Base-by-base conservation (phyloP, 1,140 invertebrate genomes). In the Drosophila sp. region DNA sequence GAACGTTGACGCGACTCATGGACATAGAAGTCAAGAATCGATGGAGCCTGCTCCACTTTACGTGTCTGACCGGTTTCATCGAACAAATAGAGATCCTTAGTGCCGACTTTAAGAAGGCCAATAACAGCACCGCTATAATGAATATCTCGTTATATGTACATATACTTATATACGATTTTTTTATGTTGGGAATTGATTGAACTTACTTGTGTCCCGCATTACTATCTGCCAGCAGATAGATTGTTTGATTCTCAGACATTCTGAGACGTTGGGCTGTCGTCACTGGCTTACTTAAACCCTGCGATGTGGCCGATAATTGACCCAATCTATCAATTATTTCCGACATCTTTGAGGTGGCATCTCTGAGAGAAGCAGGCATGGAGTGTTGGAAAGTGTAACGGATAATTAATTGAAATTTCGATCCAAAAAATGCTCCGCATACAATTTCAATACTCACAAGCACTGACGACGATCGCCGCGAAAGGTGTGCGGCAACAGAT, bases 21-120 rank as follows among this genome's bases (percentile, higher is more conserved):
- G 33, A 98, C 94, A 90, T 97, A 98, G 93, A 98, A 98, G 89
- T 98, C 97, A 56, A 98, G 92, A 57, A 98, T 94, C 87, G 97
- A 98, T 6, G 96, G 92, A 1, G 96, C 95, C 66, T 95, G 93
- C 44, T 91, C 78, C 23, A 96, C 93, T 89, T 97, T 96, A 90
- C 95, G 95, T 76, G 95, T 94, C 54, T 94, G 92, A 7, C 95
- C 95, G 61, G 93, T 91, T 76, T 94, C 93, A 91, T 98, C 96
- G 90, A 96, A 96, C 35, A 98, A 93, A 92, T 97, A 98, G 8
- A 98, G 92, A 84, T 96, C 95, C 92, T 98, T 98, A 55, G 94
- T 94, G 54, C 97, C 97, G 7, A 97, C 95, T 93, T 98, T 98
- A 33, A 98, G 92, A 64, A 98, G 92, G 0, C 97, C 97, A 54